A percentile compares a stretch with the other conserved stretches of the same genome.
Evolutionary conservation across 2,113 vertebrate genomes (phyloP).

Genomic region (Pantherophis guttatus): DNA sequence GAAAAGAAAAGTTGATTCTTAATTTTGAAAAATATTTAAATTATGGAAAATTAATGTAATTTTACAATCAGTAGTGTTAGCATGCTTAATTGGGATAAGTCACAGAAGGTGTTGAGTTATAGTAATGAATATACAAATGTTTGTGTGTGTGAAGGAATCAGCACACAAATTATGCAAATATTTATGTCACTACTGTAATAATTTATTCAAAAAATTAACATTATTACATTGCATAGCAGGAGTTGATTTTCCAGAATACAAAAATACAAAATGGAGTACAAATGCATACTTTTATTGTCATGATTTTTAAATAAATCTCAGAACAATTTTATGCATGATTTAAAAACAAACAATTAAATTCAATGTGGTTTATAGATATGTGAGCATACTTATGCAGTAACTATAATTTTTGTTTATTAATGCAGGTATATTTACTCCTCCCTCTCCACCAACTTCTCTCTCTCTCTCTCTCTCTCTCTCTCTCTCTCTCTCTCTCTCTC

Average conservation of each 20-base stretch:
- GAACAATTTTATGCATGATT: background rate
- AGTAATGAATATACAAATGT: background rate
- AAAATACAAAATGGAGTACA: background rate
- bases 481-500: too few species aligned
- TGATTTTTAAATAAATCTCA: background rate
- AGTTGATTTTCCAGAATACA: background rate
- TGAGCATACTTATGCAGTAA: background rate
- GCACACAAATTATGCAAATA: background rate
- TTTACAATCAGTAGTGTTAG: background rate
- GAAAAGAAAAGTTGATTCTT: background rate
- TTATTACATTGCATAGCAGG: background rate
- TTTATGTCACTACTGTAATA: background rate
- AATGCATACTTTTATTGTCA: background rate
- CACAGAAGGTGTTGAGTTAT: background rate
- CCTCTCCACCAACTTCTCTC: background rate
- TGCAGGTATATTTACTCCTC: background rate
- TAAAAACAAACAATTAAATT: background rate
- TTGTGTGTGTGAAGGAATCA: background rate
- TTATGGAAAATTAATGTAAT: background rate
- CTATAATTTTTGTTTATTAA: background rate
- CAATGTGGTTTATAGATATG: background rate
- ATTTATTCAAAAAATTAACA: background rate
- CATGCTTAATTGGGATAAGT: background rate
- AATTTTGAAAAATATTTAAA: background rate
- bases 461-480: background rate